These are phyloP conservation scores for Eptatretus burgeri DNA, from an alignment of 2,113 vertebrate genomes.

Conservation along the genomic window DNA sequence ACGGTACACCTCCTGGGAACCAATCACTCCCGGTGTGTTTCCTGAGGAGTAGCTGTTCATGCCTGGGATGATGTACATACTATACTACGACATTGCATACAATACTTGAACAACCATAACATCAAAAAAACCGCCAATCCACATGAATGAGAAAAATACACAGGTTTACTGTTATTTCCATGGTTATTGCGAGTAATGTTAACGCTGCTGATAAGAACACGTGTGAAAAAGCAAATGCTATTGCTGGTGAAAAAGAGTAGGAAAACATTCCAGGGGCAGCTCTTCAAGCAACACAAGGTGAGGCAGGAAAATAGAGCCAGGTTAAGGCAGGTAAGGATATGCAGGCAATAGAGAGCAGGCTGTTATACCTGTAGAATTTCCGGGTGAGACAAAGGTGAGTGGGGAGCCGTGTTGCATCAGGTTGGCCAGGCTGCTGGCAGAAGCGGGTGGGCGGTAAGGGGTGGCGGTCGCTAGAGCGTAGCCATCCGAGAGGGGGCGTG, in stretches of 20 bases:
- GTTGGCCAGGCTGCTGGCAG: slow-evolving; percentile 6
- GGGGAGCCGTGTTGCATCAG: neutral
- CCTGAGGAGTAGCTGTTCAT: slow-evolving; percentile 45
- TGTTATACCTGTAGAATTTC: slow-evolving; percentile 3
- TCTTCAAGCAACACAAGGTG: no score
- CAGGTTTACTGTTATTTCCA: neutral
- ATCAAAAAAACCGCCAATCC: slow-evolving; percentile 12
- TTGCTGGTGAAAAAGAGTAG: slow-evolving; percentile 7
- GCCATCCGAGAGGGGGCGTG: slow-evolving; percentile 59
- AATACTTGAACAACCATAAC: no score
- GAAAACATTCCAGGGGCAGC: neutral
- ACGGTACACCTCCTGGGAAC: slow-evolving; percentile 35
- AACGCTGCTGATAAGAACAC: neutral
- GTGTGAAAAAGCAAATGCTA: neutral
- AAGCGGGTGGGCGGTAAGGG: slow-evolving; percentile 66
- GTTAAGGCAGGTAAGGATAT: no score
- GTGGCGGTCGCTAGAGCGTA: slow-evolving; percentile 58
- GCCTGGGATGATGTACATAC: slow-evolving; percentile 21
- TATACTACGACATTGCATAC: no score
- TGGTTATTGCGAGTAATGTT: neutral
- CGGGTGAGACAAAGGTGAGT: slow-evolving; percentile 2
- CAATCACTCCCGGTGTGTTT: slow-evolving; percentile 35
- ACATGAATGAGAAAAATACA: slow-evolving; percentile 8
- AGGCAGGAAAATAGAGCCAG: no score
- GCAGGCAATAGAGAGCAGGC: no score